Evolutionary conservation across 2,888 invertebrate species (phyloP), one percentile per base, ranked within the genome.

Genomic region (Tipula unca): DNA sequence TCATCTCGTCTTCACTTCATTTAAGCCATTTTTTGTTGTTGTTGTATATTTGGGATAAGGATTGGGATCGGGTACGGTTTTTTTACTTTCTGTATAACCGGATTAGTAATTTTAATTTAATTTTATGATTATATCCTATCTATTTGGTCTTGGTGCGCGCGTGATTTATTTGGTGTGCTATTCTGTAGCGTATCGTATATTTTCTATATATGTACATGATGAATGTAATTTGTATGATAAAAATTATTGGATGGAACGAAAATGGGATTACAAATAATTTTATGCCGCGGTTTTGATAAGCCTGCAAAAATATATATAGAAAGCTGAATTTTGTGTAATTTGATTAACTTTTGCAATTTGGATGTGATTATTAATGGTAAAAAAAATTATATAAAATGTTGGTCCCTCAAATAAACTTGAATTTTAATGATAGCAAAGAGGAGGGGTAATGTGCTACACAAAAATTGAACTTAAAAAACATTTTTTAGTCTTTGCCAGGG

Each of bases 1-100:
- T 69, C 69, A 69, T 25, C 69, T 69, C 69, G 69, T 69, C 69
- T 69, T 69, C 69, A 69, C 69, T 69, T 69, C 69, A 69, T 69
- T 25, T 69, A 69, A 69, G 25, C 20, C 20, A 1, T 13, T 25
- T 69, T 69, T 17, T 39, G 1, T 39, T 48, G 1, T 48, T 48
- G 6, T 48, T 48, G 20, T 69, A 1, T 20, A 8, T 25, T 69
- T 20, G 69, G 69, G 69, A 25, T 69, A 8, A 10, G 25, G 10
- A 17, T 54, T 69, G 25, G 69, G 13, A 69, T 69, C 25, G 8
- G 25, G 69, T 39, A 10, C 39, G 39, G 0, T 10, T 39, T 32
- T 32, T 32, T 32, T 32, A 14, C 4, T 42, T 48, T 48, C 4
- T 8, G 10, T 6, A 20, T 69, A 25, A 69, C 69, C 10, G 25